A percentile compares a stretch with the other conserved stretches of the same genome.
Conservation (phyloP, 2,113 vertebrate species). For the Pyrgilauda ruficollis region DNA sequence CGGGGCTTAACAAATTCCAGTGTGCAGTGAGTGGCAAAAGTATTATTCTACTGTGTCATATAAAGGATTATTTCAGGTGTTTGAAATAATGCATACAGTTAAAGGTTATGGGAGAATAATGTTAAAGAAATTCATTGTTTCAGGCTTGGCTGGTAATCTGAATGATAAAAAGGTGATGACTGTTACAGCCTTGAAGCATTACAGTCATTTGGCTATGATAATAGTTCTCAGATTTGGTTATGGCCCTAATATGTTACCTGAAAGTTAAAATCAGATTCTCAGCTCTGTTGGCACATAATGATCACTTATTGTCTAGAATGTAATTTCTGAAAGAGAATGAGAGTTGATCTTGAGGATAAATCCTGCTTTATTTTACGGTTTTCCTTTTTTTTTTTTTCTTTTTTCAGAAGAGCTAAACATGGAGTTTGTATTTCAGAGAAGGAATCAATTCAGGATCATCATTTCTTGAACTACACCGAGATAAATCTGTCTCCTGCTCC, state of each 20-base stretch:
- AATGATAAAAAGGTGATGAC: slow-evolving; percentile 53
- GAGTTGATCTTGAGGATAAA: not conserved
- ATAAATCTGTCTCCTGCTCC: not conserved
- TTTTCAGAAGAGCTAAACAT: not conserved
- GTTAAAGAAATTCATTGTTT: slow-evolving; percentile 36
- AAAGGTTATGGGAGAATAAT: slow-evolving; percentile 55
- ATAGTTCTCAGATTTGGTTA: slow-evolving; percentile 55
- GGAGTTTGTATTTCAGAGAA: not conserved
- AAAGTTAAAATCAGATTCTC: slow-evolving; percentile 54
- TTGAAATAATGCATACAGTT: slow-evolving; percentile 39
- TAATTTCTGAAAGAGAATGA: slow-evolving; percentile 6
- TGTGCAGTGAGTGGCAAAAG: not conserved
- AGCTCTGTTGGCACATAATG: slow-evolving; percentile 10
- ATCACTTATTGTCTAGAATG: slow-evolving; percentile 7
- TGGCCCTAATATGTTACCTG: slow-evolving; percentile 51
- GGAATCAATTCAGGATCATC: not conserved
- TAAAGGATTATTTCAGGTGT: slow-evolving; percentile 29
- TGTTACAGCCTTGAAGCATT: slow-evolving; percentile 54
- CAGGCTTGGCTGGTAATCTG: slow-evolving; percentile 30
- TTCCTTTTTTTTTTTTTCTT: not conserved
- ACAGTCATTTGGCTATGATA: slow-evolving; percentile 59
- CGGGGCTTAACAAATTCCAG: not conserved
- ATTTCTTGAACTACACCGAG: not conserved
- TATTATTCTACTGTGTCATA: not conserved
- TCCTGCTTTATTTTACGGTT: not conserved